Base-by-base conservation (phyloP, 2,113 vertebrate species). In the Vanacampus margaritifer region DNA sequence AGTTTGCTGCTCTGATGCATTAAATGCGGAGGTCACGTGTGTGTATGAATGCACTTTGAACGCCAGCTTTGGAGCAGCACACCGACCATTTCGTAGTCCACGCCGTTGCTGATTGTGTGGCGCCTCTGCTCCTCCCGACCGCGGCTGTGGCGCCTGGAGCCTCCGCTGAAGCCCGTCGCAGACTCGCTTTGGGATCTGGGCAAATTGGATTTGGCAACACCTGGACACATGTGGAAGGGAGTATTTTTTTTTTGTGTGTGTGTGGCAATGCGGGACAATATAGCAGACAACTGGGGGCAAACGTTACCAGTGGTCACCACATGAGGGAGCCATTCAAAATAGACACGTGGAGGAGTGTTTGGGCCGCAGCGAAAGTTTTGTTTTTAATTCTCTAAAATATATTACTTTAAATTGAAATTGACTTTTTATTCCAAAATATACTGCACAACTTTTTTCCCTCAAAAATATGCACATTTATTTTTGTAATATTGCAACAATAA, bases 51-150 rank as follows among this genome's bases (percentile, higher is more conserved):
- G 26, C 0, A 11, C 5, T n/a, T 37, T 32, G 11, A n/a, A 60
- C 5, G 35, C 8, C 17, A 6, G n/a, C 39, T 37, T 24, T 7
- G 37, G 59, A 48, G 1, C 1, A 26, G 39, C 58, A 28, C 82
- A 96, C 96, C 90, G 89, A 99, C 97, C 95, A 94, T 84, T 79
- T 90, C 87, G 13, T 96, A 98, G 86, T 99, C 96, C 69, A 97
- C 92, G 0, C 96, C 95, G 0, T 84, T 95, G 78, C 95, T 92
- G 84, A 99, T 95, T 65, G 97, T 99, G 74, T 99, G 96, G n/a
- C 97, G 89, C 41, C 96, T 89, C 63, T 92, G 94, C 1, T 95
- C 94, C 0, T 93, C 92, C 6, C 92, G 92, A 35, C 85, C 88
- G 8, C 92, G 85, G 73, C 88, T 86, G 45, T 92, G 92, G 21